Base-by-base conservation (phyloP, 2,888 invertebrate species). In the Amphipyra berbera region DNA sequence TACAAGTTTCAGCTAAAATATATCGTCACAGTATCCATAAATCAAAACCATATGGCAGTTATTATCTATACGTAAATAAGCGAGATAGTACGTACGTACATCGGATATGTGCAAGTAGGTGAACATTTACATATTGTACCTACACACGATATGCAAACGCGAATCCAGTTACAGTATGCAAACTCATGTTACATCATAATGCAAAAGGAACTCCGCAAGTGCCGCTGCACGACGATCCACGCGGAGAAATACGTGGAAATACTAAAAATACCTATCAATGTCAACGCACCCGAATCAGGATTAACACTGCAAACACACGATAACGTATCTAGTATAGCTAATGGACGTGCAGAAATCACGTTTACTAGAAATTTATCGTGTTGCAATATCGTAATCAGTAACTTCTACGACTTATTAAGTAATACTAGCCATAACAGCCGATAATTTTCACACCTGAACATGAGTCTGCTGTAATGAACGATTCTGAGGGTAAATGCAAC, bases 251-350 rank as follows among this genome's bases (percentile, higher is more conserved):
- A 57, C 47, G 47, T 42, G 33, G 59, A 44, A 47, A 67, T 40
- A 57, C 77, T 73, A 73, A 73, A 73, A 74, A 76, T 74, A 73
- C 54, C 73, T 46, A 73, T 72, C 64, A 79, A 73, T 76, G 77
- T 78, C 79, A 79, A 78, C 49, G 77, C 65, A 76, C 76, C 60
- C 45, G 49, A 77, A 76, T 79, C 65, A 63, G 63, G 56, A 75
- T 55, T 68, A 40, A 59, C 35, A 54, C 55, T 61, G 60, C 42
- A 68, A 65, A 61, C n/a, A 57, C 13, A 37, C 37, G 61, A 69
- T 73, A 68, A 9, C 40, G 7, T 75, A 65, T 71, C 67, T 46
- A 1, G 6, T 48, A 21, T 40, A 12, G 6, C n/a, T 35, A 37
- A 66, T 64, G 53, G 54, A 59, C 50, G 42, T 46, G 46, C 45